These are phyloP conservation scores for Coryphaenoides rupestris DNA, from an alignment of 2,113 vertebrate genomes.

Conservation along the genomic window DNA sequence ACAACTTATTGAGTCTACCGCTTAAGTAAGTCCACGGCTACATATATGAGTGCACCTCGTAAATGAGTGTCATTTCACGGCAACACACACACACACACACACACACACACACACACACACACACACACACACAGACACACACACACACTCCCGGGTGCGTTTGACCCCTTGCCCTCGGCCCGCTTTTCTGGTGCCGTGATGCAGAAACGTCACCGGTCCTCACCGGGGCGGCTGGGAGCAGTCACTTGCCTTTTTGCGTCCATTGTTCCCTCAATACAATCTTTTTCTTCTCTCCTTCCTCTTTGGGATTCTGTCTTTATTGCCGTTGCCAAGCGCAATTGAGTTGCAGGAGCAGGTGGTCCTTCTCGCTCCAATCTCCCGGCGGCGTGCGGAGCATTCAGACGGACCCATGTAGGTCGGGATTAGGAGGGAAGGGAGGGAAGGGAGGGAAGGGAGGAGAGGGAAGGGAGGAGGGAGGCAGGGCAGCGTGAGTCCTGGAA, in stretches of 20 bases:
- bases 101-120: no score
- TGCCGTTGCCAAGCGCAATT: constrained; percentile 61
- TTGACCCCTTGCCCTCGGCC: constrained; percentile 22
- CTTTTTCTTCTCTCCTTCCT: no score
- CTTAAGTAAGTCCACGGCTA: no score
- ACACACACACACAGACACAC: constrained; percentile 43
- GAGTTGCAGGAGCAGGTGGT: constrained; percentile 73
- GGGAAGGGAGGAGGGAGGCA: constrained; percentile 37
- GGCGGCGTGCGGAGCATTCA: constrained; percentile 60
- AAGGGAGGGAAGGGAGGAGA: constrained; percentile 36
- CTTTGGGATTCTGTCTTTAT: constrained; percentile 2
- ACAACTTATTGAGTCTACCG: no score
- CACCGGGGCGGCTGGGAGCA: constrained; percentile 53
- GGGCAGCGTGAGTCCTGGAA: constrained; percentile 39
- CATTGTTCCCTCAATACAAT: constrained; percentile 35
- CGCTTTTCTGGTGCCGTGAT: constrained; percentile 38
- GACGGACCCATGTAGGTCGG: constrained; percentile 62
- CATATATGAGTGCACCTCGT: no score
- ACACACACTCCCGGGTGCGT: constrained; percentile 40
- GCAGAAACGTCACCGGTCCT: constrained; percentile 67
- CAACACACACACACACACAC: no score
- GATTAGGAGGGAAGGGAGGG: constrained; percentile 42
- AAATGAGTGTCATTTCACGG: no score
- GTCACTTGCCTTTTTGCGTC: constrained; percentile 54
- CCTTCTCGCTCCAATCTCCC: constrained; percentile 51